Base-by-base conservation (phyloP, 2,888 invertebrate species). In the Lycia hirtaria region DNA sequence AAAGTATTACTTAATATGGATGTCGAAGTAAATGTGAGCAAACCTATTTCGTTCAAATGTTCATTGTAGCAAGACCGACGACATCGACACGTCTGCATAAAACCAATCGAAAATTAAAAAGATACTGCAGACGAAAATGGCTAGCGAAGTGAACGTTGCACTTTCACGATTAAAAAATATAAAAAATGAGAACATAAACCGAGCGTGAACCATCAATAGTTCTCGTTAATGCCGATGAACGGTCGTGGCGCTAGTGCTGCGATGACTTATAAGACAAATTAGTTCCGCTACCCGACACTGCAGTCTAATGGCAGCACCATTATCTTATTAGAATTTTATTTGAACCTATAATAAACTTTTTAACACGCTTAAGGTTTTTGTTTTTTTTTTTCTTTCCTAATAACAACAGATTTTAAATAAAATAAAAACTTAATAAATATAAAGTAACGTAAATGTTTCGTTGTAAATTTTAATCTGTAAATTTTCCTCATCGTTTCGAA, bases 61-160 rank as follows among this genome's bases (percentile, higher is more conserved):
- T 19, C 30, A 35, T 50, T 51, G 49, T 56, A 32, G 19, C 17
- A 37, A 44, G 71, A 79, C 77, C 73, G 68, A 72, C 78, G 80
- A 85, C 77, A 87, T 87, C 83, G 85, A 88, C 87, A 83, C 81
- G 83, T 83, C 83, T 85, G 80, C 79, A 80, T 83, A 84, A 63
- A 85, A 85, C 83, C 79, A 82, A 81, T 86, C 83, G 78, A 82
- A 86, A 88, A 85, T 75, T 76, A 88, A 88, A 88, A 86, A 83
- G 81, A 84, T 86, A 81, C 72, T 76, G 73, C 75, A 76, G 83
- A 83, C 81, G 78, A 85, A 85, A 88, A 88, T 85, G 80, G 81
- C 81, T 73, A 74, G 78, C 81, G 83, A 88, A 88, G 88, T 88
- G 89, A 88, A 87, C 87, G 85, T 85, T 86, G 90, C 90, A 88